Base-by-base conservation (phyloP, 2,888 invertebrate genomes). In the Rhogogaster chlorosoma region DNA sequence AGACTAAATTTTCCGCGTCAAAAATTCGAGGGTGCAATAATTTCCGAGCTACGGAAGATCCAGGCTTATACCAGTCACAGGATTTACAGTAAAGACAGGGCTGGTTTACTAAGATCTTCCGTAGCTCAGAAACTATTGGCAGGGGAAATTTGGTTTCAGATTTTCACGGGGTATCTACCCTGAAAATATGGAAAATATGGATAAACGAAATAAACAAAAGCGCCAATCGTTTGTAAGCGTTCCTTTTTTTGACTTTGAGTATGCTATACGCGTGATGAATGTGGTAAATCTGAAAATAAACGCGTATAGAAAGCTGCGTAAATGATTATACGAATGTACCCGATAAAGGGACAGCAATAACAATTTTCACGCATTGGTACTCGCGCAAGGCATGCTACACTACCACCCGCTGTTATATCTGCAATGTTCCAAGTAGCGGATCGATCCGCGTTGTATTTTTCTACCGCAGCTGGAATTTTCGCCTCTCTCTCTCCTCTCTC, bases 401-500 rank as follows among this genome's bases (percentile, higher is more conserved):
- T 57, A 42, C 77, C 22, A 18, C 45, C 26, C 22, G 36, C 45
- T 53, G 36, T 71, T 36, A 42, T 38, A 70, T 75, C 36, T 36
- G 73, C n/a, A 57, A 22, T 15, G 45, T 61, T 53, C 49, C 57
- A 64, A 84, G 36, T 73, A 32, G 36, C 73, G 45, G 67, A 49
- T 73, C 53, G 64, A 84, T 75, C 57, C 57, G 49, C 53, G 38
- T 4, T 42, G 29, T 83, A 82, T 73, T 84, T 53, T 80, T 32
- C 61, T 70, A n/a, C 73, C 45, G 26, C 22, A 61, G 26, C 22
- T 22, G 29, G 45, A 77, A 77, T 49, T 82, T 64, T 84, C 83
- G 45, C 78, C 70, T 38, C 82, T 78, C 83, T 86, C 57, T 71
- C 84, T 85, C 26, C 78, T 78, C 83, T 86, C 67, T 77, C 84